These are phyloP conservation scores for Caenorhabditis brenneri DNA, from an alignment of 1,140 invertebrate species.

Conservation along the genomic window DNA sequence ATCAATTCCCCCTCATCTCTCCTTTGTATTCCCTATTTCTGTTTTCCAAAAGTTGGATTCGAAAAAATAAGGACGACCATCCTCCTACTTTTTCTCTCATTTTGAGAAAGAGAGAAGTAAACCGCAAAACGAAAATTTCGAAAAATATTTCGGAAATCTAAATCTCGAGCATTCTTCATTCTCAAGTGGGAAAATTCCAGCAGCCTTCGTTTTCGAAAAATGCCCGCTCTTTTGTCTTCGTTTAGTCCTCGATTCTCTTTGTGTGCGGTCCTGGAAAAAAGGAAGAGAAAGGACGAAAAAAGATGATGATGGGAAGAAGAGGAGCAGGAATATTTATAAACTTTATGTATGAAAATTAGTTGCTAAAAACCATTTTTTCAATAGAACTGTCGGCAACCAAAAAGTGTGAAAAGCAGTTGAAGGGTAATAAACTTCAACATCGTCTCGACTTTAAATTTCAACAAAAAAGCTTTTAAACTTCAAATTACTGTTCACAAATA, in stretches of 20 bases:
- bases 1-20: too few relatives aligned
- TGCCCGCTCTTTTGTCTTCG: not conserved
- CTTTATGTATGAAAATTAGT: too few relatives aligned
- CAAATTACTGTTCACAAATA: too few relatives aligned
- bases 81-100: too few relatives aligned
- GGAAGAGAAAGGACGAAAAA: not conserved
- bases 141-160: conserved; percentile 29
- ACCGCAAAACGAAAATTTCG: conserved; percentile 21
- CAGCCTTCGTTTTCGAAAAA: not conserved
- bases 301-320: not conserved
- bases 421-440: too few relatives aligned
- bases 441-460: too few relatives aligned
- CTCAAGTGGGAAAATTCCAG: conserved; percentile 40
- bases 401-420: too few relatives aligned
- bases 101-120: not conserved
- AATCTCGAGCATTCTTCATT: conserved; percentile 42
- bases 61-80: not conserved
- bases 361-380: too few relatives aligned
- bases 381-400: too few relatives aligned
- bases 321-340: not conserved
- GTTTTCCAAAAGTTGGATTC: not conserved
- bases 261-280: conserved; percentile 6
- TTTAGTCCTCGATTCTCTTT: conserved; percentile 19
- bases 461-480: too few relatives aligned
- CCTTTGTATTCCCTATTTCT: too few relatives aligned